Evolutionary conservation across 2,888 invertebrate genomes (phyloP), one percentile per base, ranked within the genome.

Genomic region (Cephus spinipes): DNA sequence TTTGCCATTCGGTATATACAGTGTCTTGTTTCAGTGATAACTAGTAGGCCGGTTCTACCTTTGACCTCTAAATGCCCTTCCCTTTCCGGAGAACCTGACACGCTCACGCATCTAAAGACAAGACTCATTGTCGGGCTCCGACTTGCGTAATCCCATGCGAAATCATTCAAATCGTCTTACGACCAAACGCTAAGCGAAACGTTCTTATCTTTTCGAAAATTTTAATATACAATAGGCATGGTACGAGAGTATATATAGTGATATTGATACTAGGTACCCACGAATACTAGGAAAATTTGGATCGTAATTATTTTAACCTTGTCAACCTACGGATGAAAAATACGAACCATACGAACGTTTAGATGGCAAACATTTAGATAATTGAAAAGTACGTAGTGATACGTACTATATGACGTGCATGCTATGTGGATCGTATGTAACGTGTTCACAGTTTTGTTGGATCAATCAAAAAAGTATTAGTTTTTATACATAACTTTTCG

Each of bases 1-100:
- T 94, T 94, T 3, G 94, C 94, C 77, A 93, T 92, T 71, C 34
- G 30, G 0, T n/a, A 71, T 23, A 33, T 71, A 32, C 31, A n/a
- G 71, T 71, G 23, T 71, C 30, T 55, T 55, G 23, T 23, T 23
- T 55, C 23, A 15, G 23, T 55, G 55, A 23, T 55, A 23, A 40
- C 23, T 55, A 55, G 9, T 55, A 55, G 23, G 23, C 55, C 9
- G 55, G 55, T 55, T 55, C 9, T 55, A 23, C 23, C 55, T 55
- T 23, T 55, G 55, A 55, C 55, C 23, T 55, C 23, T 6, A 55
- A 55, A 23, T 3, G 55, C 55, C 55, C 55, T 55, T 55, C 9
- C 55, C 23, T 55, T 23, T 55, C 23, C 55, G 55, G 9, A 6
- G 55, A 55, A 23, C 55, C 23, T 23, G 55, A 55, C 40, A 40